These are phyloP conservation scores for Eledone cirrhosa DNA, from an alignment of 2,888 invertebrate species.

Conservation along the genomic window DNA sequence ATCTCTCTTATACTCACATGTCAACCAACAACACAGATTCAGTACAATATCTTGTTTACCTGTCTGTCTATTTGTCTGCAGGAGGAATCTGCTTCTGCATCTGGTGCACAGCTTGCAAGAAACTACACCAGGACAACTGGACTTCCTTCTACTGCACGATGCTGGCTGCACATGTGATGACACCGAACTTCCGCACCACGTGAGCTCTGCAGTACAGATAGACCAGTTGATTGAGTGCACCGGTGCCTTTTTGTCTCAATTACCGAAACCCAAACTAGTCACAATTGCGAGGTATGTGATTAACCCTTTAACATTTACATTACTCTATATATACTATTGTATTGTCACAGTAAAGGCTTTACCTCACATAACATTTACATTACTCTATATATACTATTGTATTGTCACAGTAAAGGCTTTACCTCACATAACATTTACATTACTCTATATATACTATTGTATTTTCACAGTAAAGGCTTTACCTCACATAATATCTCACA, in stretches of 20 bases:
- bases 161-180: slow-evolving; percentile 89
- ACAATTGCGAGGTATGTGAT: slow-evolving; percentile 75
- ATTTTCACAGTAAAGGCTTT: too few relatives aligned
- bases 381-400: neutral
- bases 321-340: neutral
- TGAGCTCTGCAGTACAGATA: slow-evolving; percentile 77
- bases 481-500: too few relatives aligned
- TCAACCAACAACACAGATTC: too few relatives aligned
- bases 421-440: neutral
- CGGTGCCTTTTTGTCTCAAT: slow-evolving; percentile 73
- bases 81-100: too few relatives aligned
- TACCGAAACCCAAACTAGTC: slow-evolving; percentile 75
- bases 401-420: neutral
- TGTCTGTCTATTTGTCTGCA: too few relatives aligned
- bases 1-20: too few relatives aligned
- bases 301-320: neutral
- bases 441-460: neutral
- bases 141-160: slow-evolving; percentile 84
- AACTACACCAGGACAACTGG: slow-evolving; percentile 35
- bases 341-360: too few relatives aligned
- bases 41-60: too few relatives aligned
- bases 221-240: slow-evolving; percentile 71
- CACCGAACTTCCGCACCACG: slow-evolving; percentile 82
- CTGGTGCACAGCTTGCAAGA: too few relatives aligned
- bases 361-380: neutral